These are phyloP conservation scores for Drosophila equinoxialis DNA, from an alignment of 1,140 invertebrate genomes.

Conservation along the genomic window DNA sequence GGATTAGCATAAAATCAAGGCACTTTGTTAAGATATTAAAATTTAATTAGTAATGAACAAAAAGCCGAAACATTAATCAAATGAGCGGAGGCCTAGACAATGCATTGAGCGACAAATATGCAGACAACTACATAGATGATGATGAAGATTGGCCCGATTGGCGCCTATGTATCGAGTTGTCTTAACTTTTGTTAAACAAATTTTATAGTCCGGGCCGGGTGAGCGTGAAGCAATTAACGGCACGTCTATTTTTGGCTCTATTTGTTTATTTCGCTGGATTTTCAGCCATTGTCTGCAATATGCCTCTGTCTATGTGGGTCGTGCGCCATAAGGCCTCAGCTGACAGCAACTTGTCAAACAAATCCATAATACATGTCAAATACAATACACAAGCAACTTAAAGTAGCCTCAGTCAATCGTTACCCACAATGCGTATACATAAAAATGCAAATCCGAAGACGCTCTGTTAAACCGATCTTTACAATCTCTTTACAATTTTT, in stretches of 20 bases:
- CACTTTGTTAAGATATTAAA: constrained; percentile 46
- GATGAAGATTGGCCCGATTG: background rate
- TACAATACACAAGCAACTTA: constrained; percentile 38
- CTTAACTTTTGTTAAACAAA: constrained; percentile 65
- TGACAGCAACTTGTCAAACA: constrained; percentile 74
- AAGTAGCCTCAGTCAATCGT: constrained; percentile 31
- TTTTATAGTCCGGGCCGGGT: constrained; percentile 37
- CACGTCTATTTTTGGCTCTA: constrained; percentile 41
- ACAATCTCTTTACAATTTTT: constrained; percentile 81
- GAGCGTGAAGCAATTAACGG: constrained; percentile 74
- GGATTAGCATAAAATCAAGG: constrained; percentile 57
- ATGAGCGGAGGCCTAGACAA: constrained; percentile 15
- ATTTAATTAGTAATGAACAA: constrained; percentile 47
- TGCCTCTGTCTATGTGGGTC: constrained; percentile 61
- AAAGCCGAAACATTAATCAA: constrained; percentile 53
- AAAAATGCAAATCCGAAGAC: constrained; percentile 69
- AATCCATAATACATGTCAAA: constrained; percentile 77
- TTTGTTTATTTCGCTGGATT: background rate
- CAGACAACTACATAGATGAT: constrained; percentile 24
- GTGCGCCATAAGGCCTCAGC: constrained; percentile 54
- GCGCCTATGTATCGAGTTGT: background rate
- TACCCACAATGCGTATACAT: constrained; percentile 27
- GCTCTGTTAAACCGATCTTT: constrained; percentile 69
- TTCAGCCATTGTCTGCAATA: constrained; percentile 20
- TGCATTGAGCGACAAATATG: constrained; percentile 39